Evolutionary conservation across 1,140 invertebrate genomes (phyloP).

Genomic region (Teleogryllus occipitalis): DNA sequence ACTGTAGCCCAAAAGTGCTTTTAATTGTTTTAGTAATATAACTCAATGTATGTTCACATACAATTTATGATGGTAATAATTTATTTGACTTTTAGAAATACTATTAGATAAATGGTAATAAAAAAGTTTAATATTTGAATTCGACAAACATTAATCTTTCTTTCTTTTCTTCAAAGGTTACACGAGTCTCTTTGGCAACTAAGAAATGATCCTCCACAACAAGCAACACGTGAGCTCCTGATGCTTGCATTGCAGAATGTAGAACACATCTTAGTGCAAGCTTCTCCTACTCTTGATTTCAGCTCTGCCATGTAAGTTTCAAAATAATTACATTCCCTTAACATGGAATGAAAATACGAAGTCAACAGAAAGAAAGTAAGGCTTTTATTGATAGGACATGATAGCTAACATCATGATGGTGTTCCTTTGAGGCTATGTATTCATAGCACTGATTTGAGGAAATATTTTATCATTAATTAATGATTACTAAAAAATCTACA

Average conservation of each 20-base stretch:
- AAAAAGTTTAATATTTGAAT: background rate
- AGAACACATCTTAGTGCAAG: slow-evolving; percentile 68
- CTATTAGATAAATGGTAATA: no score
- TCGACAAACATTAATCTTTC: slow-evolving; percentile 27
- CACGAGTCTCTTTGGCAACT: slow-evolving; percentile 57
- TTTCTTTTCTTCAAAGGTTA: slow-evolving; percentile 37
- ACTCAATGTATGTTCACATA: background rate
- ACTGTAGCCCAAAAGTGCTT: background rate
- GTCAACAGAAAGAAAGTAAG: background rate
- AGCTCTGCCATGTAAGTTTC: slow-evolving; percentile 48
- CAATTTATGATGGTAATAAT: background rate
- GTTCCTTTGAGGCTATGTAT: no score
- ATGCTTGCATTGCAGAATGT: slow-evolving; percentile 87
- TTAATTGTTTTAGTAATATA: background rate
- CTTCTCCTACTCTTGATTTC: slow-evolving; percentile 59
- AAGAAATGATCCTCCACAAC: slow-evolving; percentile 48
- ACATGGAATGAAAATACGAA: no score
- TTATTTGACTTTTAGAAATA: no score
- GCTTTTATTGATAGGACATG: slow-evolving; percentile 12
- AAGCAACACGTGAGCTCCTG: slow-evolving; percentile 63
- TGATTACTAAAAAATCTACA: no score
- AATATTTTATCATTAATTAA: no score
- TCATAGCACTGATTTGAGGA: no score
- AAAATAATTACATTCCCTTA: background rate
- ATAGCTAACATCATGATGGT: no score